These are phyloP conservation scores for Lochmaea capreae DNA, from an alignment of 2,888 invertebrate genomes.

Conservation along the genomic window DNA sequence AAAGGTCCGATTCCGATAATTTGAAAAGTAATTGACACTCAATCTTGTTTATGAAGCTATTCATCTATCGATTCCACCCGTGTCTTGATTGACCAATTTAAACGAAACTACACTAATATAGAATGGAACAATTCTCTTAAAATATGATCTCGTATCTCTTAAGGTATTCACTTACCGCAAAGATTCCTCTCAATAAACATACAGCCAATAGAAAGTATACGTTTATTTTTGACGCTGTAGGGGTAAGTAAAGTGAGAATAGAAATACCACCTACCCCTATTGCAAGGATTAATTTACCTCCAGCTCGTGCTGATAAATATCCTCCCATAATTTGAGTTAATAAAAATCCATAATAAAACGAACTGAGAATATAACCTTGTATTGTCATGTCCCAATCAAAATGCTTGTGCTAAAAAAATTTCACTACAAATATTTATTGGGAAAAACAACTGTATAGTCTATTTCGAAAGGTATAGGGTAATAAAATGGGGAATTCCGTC, in stretches of 20 bases:
- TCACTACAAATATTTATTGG: not conserved
- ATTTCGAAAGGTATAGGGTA: no score
- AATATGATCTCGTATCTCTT: no score
- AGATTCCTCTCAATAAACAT: conserved; percentile 65
- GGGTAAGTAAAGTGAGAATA: conserved; percentile 82
- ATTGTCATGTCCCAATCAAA: conserved; percentile 84
- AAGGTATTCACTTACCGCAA: conserved; percentile 51
- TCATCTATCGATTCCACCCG: no score
- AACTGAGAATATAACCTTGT: conserved; percentile 83
- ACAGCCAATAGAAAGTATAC: conserved; percentile 77
- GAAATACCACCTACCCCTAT: conserved; percentile 83
- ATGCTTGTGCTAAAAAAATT: conserved; percentile 70
- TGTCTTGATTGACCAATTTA: no score
- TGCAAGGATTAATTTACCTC: conserved; percentile 86
- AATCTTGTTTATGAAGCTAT: no score
- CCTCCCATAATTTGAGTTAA: conserved; percentile 87
- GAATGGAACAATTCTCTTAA: no score
- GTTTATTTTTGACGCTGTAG: conserved; percentile 79
- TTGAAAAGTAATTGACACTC: no score
- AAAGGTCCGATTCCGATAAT: no score
- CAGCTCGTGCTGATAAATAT: conserved; percentile 83
- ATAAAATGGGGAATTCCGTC: no score
- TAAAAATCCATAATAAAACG: conserved; percentile 92
- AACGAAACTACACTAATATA: no score
- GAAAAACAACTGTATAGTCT: no score